Evolutionary conservation across 2,888 invertebrate genomes (phyloP), one percentile per base, ranked within the genome.

Genomic region (Cataglyphis albicans): DNA sequence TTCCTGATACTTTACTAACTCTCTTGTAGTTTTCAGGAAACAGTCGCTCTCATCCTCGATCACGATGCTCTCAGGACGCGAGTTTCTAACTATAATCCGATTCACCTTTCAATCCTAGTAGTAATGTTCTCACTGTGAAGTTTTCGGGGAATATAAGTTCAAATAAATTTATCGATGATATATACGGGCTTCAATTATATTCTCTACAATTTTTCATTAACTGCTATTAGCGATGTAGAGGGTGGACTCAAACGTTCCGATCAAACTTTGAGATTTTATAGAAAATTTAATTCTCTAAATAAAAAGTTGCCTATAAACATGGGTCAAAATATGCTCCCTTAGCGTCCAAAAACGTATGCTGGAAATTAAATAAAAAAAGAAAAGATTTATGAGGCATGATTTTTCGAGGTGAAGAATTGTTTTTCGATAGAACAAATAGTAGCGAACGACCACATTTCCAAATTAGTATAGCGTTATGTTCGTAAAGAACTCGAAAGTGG

Each of bases 401-500:
- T 64, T 57, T 44, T 65, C 65, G 81, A 65, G 29, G n/a, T 57
- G 9, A 15, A 52, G 29, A 57, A 10, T 15, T 41, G 29, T 57
- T 55, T 64, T 38, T 12, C 25, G 35, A 52, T 21, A 38, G 2
- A n/a, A 35, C 6, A 63, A 7, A 63, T 18, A 63, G 32, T n/a
- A 57, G 29, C 18, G 9, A 65, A 41, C 29, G 76, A 65, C 65
- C 57, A 29, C 35, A 75, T 32, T 21, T 15, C 29, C 63, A 25
- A 64, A 52, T 21, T 29, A 25, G 32, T 18, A 25, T 5, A n/a
- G 21, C 44, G 5, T 63, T 52, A 18, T 52, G 52, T 75, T 55
- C 29, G 55, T 35, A 35, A n/a, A 5, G 25, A 65, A 12, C 18
- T 35, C 52, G 76, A 57, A 41, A 76, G 83, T 85, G 75, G 70